phyloP scores from a whole-genome alignment of 35 echinoderm and acorn worm species.

The Ptychodera flava region DNA sequence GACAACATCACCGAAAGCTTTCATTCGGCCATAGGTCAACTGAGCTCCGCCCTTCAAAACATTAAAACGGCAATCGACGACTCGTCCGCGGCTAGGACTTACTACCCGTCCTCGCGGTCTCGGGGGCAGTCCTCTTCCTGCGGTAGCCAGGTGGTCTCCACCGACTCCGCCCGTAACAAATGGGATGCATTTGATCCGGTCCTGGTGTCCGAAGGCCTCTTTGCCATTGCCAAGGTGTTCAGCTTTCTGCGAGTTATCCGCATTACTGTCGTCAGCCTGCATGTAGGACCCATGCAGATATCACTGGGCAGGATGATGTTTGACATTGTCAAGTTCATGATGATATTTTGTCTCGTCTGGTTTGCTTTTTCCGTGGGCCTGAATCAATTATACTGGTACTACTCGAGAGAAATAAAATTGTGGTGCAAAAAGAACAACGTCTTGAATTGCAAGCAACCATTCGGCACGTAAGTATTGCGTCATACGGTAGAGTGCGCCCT shows the following conservation, averaged over 20 bases:
- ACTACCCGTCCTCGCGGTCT: neutral
- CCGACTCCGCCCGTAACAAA: neutral
- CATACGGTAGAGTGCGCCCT: neutral
- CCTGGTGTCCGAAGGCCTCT: slow-evolving; percentile 79
- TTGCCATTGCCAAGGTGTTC: slow-evolving; percentile 93
- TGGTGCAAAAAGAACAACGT: slow-evolving; percentile 35
- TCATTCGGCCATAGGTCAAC: neutral
- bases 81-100: neutral
- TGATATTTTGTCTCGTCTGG: slow-evolving; percentile 98
- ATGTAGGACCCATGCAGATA: slow-evolving; percentile 98
- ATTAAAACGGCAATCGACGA: neutral
- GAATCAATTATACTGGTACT: slow-evolving; percentile 92
- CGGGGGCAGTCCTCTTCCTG: neutral
- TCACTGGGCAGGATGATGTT: slow-evolving; percentile 98
- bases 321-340: slow-evolving; percentile 91
- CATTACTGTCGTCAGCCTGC: slow-evolving; percentile 87
- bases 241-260: slow-evolving; percentile 86
- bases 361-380: slow-evolving; percentile 97
- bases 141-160: neutral
- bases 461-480: slow-evolving; percentile 67
- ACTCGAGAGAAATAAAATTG: slow-evolving; percentile 34
- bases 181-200: slow-evolving; percentile 69
- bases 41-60: neutral
- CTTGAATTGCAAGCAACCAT: slow-evolving; percentile 56
- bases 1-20: neutral